Percentiles rank a stretch among this genome's conserved stretches.
Conservation (phyloP, 2,888 invertebrate species). For the Crematogaster levior region DNA sequence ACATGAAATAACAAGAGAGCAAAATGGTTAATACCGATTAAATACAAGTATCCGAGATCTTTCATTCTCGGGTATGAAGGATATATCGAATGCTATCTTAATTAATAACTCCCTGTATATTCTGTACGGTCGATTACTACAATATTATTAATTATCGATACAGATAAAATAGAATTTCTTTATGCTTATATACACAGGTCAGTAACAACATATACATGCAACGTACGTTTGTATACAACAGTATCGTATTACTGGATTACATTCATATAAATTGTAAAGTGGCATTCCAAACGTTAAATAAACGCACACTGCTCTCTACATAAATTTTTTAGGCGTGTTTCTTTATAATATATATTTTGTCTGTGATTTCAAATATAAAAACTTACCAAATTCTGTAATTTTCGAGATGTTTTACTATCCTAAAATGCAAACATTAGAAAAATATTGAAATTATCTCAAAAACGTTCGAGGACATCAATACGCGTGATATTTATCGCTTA, state of each 20-base stretch:
- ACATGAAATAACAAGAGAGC: constrained; percentile 27
- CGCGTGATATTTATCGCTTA: background rate
- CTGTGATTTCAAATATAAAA: background rate
- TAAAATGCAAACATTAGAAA: background rate
- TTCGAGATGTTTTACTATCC: background rate
- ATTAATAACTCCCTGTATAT: constrained; percentile 12
- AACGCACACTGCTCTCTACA: background rate
- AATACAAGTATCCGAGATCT: constrained; percentile 19
- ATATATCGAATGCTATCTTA: constrained; percentile 15
- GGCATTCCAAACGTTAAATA: background rate
- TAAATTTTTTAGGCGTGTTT: background rate
- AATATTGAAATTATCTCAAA: background rate
- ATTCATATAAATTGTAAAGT: background rate
- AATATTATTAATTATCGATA: constrained; percentile 29
- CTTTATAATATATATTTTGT: background rate
- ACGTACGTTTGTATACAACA: no score
- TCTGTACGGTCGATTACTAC: constrained; percentile 2
- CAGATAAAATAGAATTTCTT: background rate
- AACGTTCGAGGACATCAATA: background rate
- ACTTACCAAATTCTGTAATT: background rate
- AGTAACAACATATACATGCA: background rate
- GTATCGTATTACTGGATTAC: background rate
- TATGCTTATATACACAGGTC: background rate
- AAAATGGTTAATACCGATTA: constrained; percentile 43
- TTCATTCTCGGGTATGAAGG: no score